phyloP scores from a whole-genome alignment of 2,888 invertebrate genomes.

The Drosophila borborema region DNA sequence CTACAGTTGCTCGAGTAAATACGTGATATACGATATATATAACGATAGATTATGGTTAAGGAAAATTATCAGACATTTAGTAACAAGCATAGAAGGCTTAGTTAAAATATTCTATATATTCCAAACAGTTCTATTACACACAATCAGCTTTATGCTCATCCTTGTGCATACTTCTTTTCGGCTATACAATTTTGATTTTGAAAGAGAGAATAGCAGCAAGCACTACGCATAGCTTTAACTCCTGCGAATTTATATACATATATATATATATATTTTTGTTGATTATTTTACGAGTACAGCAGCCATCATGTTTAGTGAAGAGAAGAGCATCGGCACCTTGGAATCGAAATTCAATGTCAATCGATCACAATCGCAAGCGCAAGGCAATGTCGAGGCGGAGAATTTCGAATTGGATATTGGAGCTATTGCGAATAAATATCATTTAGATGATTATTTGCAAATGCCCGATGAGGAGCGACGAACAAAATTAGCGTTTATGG shows the following conservation, averaged over 20 bases:
- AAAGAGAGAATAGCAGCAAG: not conserved
- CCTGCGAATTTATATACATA: not conserved
- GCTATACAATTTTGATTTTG: slow-evolving; percentile 6
- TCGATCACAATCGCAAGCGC: not conserved
- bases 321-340: slow-evolving; percentile 6
- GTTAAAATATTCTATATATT: not conserved
- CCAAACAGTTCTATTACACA: not conserved
- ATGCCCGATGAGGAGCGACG: slow-evolving; percentile 55
- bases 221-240: not conserved
- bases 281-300: not conserved
- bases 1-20: not conserved
- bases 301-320: slow-evolving; percentile 24
- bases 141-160: not conserved
- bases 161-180: slow-evolving; percentile 1
- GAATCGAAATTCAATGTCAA: slow-evolving; percentile 4
- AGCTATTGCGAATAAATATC: slow-evolving; percentile 57
- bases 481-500: slow-evolving; percentile 55
- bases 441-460: slow-evolving; percentile 54
- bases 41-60: too few relatives aligned
- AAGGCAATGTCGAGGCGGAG: not conserved
- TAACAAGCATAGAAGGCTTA: slow-evolving; percentile 19
- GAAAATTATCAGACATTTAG: not conserved
- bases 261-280: not conserved
- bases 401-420: slow-evolving; percentile 62
- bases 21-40: too few relatives aligned